A percentile compares a stretch with the other conserved stretches of the same genome.
These are phyloP conservation scores for Druceiella hillmani DNA, from an alignment of 2,888 invertebrate species.

Conservation along the genomic window DNA sequence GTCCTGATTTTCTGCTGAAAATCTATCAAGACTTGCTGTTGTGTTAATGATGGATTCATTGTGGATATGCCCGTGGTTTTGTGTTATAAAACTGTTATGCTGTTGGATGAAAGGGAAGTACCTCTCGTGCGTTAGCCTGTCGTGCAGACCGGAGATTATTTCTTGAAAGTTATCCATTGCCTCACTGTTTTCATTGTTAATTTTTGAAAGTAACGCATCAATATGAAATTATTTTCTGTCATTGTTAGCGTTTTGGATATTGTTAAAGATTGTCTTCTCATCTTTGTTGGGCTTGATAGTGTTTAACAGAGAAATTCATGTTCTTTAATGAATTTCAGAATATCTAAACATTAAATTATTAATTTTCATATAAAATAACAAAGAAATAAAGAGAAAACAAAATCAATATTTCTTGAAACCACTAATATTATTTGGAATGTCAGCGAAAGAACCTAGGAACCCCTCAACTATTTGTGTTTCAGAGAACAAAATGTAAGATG, in stretches of 20 bases:
- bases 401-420: no score
- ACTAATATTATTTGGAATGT: no score
- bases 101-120: conserved; percentile 39
- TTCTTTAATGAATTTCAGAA: no score
- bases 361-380: no score
- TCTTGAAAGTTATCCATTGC: conserved; percentile 31
- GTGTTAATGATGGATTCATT: conserved; percentile 20
- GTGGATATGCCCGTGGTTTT: conserved; percentile 20
- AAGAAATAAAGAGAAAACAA: no score
- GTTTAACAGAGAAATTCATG: no score
- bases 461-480: no score
- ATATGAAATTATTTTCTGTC: conserved; percentile 82
- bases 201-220: conserved; percentile 74
- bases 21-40: conserved; percentile 13
- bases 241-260: conserved; percentile 23
- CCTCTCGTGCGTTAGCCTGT: conserved; percentile 37
- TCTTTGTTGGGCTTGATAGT: no score
- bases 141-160: no score
- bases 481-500: no score
- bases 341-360: no score
- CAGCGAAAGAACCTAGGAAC: no score
- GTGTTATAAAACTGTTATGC: conserved; percentile 37
- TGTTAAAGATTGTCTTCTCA: conserved; percentile 39
- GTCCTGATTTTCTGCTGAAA: conserved; percentile 29
- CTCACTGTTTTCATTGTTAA: conserved; percentile 30